Base-by-base conservation (phyloP, 2,797 vertebrate genomes). In the Acanthis flammea region DNA sequence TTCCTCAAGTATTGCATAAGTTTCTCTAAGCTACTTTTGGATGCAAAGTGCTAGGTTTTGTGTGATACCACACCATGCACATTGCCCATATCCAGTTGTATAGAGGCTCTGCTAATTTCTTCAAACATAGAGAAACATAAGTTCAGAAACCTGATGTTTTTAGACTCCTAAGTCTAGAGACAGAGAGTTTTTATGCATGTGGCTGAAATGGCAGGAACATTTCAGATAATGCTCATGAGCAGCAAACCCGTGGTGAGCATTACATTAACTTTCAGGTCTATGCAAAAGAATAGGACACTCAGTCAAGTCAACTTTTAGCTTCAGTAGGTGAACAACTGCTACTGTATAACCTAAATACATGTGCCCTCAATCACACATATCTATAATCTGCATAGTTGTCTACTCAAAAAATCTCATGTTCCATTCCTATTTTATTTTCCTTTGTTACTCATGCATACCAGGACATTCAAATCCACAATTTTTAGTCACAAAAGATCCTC, bases 221-320 rank as follows among this genome's bases (percentile, higher is more conserved):
- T 71, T 57, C 22, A 48, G 28, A 8, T 35, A 33, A 39, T 0
- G 0, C 3, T 41, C 44, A 35, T 24, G 15, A 33, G 37, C 23
- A 72, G 5, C 6, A 68, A 90, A 60, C 1, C 14, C 22, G 9
- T 45, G 7, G 19, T 35, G 17, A 66, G 17, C n/a, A 13, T 31
- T 9, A 45, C 8, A 22, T 53, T 66, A 39, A 70, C 33, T 57
- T 70, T 78, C 31, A 77, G 8, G 9, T 23, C 17, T 48, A 14
- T 12, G 22, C 7, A 61, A 45, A 78, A 54, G 9, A 14, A 10
- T 18, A 16, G 19, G n/a, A 83, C 35, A 45, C 7, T 21, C 23
- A 67, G 9, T 62, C 35, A 58, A 67, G 39, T 19, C 28, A 47
- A 22, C 7, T 55, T 75, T 75, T 62, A 61, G 4, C 18, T 89